Evolutionary conservation across 1,140 invertebrate species (phyloP).

Genomic region (Eriocheir sinensis): DNA sequence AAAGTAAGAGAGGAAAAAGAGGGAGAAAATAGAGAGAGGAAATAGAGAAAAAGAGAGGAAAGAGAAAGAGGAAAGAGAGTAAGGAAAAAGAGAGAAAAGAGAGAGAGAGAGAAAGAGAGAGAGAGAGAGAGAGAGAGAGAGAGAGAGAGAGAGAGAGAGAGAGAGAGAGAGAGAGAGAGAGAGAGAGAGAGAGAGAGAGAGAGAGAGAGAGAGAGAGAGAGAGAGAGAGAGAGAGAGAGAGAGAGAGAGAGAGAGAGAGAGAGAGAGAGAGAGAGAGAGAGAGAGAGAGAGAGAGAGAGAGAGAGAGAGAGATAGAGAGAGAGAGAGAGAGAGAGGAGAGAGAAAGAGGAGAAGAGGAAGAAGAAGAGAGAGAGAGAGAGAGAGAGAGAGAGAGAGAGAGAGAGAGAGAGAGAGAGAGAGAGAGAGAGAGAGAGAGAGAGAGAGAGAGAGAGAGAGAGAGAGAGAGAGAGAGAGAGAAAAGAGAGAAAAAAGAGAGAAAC

Average conservation of each 20-base stretch:
- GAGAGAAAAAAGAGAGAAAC: too few relatives aligned
- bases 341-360: neutral
- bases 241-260: too few relatives aligned
- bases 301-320: neutral
- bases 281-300: neutral
- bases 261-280: too few relatives aligned
- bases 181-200: too few relatives aligned
- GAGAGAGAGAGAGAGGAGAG: neutral
- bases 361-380: slow-evolving; percentile 13
- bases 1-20: neutral
- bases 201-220: neutral
- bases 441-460: too few relatives aligned
- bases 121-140: too few relatives aligned
- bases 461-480: too few relatives aligned
- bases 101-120: too few relatives aligned
- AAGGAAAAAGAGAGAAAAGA: neutral
- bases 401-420: too few relatives aligned
- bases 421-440: too few relatives aligned
- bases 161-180: neutral
- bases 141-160: neutral
- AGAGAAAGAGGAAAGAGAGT: neutral
- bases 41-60: neutral
- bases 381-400: too few relatives aligned
- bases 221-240: neutral
- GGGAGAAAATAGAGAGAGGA: neutral